Evolutionary conservation across 2,797 vertebrate genomes (phyloP).

Genomic region (Sebastes nivosus): DNA sequence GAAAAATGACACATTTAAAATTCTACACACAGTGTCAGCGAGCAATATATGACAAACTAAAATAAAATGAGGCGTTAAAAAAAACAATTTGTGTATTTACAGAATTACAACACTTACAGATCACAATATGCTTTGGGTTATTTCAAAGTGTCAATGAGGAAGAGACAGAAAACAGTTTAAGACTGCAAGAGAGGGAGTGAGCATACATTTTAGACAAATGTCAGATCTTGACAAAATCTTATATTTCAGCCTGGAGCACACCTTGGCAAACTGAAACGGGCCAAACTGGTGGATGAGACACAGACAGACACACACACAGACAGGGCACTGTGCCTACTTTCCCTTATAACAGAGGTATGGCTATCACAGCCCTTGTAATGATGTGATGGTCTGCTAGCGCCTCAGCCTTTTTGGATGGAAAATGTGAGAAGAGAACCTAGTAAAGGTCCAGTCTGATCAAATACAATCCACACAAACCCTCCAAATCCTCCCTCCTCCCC

Average conservation of each 20-base stretch:
- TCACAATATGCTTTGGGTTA: background rate
- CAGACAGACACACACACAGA: constrained; percentile 4
- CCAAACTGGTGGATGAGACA: constrained; percentile 30
- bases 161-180: background rate
- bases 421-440: constrained; percentile 67
- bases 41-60: background rate
- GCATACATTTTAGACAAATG: constrained; percentile 17
- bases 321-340: constrained; percentile 65
- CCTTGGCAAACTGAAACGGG: constrained; percentile 27
- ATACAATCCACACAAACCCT: constrained; percentile 50
- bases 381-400: constrained; percentile 85
- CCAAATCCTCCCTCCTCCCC: constrained; percentile 3
- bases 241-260: constrained; percentile 24
- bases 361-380: constrained; percentile 72
- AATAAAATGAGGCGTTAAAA: background rate
- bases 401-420: constrained; percentile 72
- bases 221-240: constrained; percentile 27
- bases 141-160: background rate
- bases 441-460: constrained; percentile 71
- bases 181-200: background rate
- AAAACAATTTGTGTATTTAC: background rate
- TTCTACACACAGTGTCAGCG: background rate
- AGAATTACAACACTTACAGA: background rate
- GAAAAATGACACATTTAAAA: background rate
- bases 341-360: constrained; percentile 66